phyloP scores from a whole-genome alignment of 2,888 invertebrate genomes.

The Nephrotoma guestfalica region DNA sequence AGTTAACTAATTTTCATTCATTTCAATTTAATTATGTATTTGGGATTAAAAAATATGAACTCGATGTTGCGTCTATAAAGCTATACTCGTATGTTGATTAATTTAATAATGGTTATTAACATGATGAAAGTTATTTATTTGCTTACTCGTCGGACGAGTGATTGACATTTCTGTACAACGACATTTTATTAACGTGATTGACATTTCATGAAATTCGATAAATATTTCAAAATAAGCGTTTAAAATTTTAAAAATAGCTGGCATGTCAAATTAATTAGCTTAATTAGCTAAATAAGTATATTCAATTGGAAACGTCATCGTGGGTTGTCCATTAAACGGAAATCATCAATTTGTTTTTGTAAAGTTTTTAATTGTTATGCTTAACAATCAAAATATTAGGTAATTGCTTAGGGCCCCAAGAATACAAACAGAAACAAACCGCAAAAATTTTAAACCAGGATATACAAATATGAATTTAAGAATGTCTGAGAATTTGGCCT shows the following conservation, averaged over 20 bases:
- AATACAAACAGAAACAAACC: neutral
- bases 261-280: neutral
- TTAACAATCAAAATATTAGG: neutral
- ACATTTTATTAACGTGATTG: too few relatives aligned
- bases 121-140: neutral
- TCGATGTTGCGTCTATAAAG: neutral
- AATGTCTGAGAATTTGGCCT: too few relatives aligned
- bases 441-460: neutral
- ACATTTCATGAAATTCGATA: too few relatives aligned
- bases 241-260: too few relatives aligned
- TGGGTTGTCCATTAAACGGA: neutral
- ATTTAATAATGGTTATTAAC: neutral
- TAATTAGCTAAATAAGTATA: neutral
- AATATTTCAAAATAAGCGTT: too few relatives aligned
- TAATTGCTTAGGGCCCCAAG: neutral
- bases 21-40: neutral
- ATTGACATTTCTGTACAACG: neutral
- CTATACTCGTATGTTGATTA: neutral
- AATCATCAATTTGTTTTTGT: neutral
- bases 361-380: neutral
- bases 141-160: neutral
- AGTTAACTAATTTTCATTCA: neutral
- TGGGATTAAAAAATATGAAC: neutral
- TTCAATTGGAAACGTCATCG: neutral
- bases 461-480: too few relatives aligned